Conservation (phyloP, 1,140 invertebrate genomes). For the Leguminivora glycinivorella region DNA sequence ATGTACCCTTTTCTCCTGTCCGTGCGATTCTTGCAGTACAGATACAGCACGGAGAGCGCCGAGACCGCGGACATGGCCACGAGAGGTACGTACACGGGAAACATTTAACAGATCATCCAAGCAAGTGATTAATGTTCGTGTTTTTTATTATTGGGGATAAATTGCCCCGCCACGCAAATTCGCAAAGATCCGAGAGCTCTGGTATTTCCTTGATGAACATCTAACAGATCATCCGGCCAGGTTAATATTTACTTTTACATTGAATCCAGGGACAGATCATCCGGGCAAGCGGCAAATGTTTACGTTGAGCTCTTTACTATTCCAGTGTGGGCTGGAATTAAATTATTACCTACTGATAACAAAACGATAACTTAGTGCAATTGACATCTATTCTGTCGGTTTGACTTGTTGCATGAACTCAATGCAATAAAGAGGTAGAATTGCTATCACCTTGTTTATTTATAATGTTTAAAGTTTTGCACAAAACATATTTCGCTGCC, state of each 20-base stretch:
- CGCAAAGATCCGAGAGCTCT: too few relatives aligned
- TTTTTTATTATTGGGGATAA: too few relatives aligned
- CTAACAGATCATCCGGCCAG: too few relatives aligned
- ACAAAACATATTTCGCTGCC: too few relatives aligned
- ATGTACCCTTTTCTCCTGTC: constrained; percentile 61
- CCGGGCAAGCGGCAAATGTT: neutral
- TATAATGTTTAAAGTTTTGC: too few relatives aligned
- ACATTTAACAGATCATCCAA: constrained; percentile 36
- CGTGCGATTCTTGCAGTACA: constrained; percentile 60
- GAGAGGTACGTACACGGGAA: constrained; percentile 57
- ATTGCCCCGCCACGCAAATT: too few relatives aligned
- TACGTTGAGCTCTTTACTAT: neutral
- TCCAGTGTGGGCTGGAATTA: neutral
- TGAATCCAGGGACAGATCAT: too few relatives aligned
- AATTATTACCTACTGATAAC: neutral
- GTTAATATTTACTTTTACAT: too few relatives aligned
- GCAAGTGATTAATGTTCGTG: neutral
- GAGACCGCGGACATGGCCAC: constrained; percentile 62
- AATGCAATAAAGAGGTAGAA: constrained; percentile 5
- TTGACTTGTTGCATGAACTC: neutral
- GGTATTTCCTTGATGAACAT: too few relatives aligned
- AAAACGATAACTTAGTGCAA: constrained; percentile 6
- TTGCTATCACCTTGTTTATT: neutral
- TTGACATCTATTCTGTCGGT: neutral
- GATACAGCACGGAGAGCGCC: constrained; percentile 55